A percentile compares a stretch with the other conserved stretches of the same genome.
phyloP scores from a whole-genome alignment of 2,888 invertebrate genomes.

The Lasius fuliginosus region DNA sequence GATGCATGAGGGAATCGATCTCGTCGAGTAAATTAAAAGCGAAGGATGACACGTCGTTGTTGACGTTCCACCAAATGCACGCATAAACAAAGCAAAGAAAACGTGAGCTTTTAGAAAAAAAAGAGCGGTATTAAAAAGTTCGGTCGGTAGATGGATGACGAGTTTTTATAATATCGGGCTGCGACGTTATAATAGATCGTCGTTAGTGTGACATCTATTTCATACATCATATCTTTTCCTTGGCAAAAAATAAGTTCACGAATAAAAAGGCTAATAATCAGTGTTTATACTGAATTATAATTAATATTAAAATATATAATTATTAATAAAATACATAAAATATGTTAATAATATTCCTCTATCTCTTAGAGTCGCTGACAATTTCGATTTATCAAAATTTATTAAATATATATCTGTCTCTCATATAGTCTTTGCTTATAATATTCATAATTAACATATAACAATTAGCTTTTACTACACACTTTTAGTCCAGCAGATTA shows the following conservation, averaged over 20 bases:
- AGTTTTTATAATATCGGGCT: conserved; percentile 43
- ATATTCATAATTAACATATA: background rate
- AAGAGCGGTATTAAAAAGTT: conserved; percentile 39
- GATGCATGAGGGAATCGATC: conserved; percentile 25
- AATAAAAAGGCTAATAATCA: background rate
- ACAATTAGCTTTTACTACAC: background rate
- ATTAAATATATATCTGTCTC: background rate
- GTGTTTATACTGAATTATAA: background rate
- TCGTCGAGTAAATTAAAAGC: conserved; percentile 46
- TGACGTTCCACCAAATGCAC: conserved; percentile 34
- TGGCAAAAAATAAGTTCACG: conserved; percentile 10
- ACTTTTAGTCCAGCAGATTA: background rate
- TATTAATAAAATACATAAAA: background rate
- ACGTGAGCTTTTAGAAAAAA: conserved; percentile 37
- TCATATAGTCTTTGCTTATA: background rate
- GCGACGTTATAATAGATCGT: conserved; percentile 44
- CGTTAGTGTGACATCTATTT: conserved; percentile 51
- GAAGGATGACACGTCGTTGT: conserved; percentile 52
- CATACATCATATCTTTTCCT: conserved; percentile 36
- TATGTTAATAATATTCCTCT: background rate
- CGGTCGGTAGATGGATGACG: conserved; percentile 34
- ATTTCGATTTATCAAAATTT: background rate
- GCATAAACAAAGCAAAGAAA: conserved; percentile 44
- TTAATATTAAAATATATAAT: background rate
- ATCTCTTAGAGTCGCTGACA: background rate